Evolutionary conservation across 2,113 vertebrate genomes (phyloP), one percentile per base, ranked within the genome.

Genomic region (Strix uralensis): DNA sequence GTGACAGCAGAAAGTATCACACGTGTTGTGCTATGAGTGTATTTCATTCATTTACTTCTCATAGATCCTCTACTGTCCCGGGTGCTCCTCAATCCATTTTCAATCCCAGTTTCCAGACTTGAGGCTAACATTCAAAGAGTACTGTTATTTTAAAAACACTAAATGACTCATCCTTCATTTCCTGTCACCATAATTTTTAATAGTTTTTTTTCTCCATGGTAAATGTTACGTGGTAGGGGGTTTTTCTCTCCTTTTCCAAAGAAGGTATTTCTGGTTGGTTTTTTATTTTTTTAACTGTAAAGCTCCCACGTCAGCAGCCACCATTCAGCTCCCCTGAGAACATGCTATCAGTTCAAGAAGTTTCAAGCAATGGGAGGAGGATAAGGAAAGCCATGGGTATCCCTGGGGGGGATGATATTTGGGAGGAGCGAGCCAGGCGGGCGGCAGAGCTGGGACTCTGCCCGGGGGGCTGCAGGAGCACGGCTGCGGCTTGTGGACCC

Each of bases 1-100:
- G 7, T 7, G 36, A 6, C 9, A 51, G 58, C 74, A 42, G n/a
- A 30, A 19, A 0, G 0, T 5, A 6, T 26, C 18, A 0, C 19
- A 26, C 0, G 0, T 44, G 38, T 14, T 55, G 36, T 20, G n/a
- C 8, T 22, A 5, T 2, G 2, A 2, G 2, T 7, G 29, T 51
- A 15, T 57, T 57, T 19, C 5, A 38, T 26, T 9, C 26, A 11
- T 55, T 59, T 27, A 36, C 46, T 73, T 65, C 54, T 36, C 10
- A 34, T 0, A 36, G 29, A 42, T 25, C 81, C 46, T 59, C 34
- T 32, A 11, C 30, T 34, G 30, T 14, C 42, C 47, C 25, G 1
- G 44, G 20, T 47, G 49, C 42, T 74, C 74, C 65, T 66, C 1
- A 1, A 34, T 54, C 61, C 74, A 3, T 62, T 72, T 42, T 13